Conservation (phyloP, 2,888 invertebrate genomes). For the Xylota sylvarum region DNA sequence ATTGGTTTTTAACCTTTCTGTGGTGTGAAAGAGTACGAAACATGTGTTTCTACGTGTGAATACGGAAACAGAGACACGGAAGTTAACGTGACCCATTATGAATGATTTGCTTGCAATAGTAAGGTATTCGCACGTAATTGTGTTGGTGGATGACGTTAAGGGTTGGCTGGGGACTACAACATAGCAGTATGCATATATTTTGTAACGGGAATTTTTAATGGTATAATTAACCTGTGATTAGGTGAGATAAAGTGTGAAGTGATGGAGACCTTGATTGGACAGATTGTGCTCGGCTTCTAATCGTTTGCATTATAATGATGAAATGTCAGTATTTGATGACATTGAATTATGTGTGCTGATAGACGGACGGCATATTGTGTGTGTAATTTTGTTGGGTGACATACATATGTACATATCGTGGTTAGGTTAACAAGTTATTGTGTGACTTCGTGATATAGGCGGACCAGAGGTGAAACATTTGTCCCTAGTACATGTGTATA, state of each 20-base stretch:
- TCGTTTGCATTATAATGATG: neutral
- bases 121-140: conserved; percentile 34
- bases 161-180: neutral
- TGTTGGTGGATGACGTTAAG: neutral
- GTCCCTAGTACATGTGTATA: no score
- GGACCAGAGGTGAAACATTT: no score
- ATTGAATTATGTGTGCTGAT: neutral
- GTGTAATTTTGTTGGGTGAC: neutral
- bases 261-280: neutral
- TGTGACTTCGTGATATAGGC: no score
- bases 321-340: neutral
- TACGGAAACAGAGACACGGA: neutral
- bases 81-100: conserved; percentile 23
- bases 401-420: neutral
- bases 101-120: conserved; percentile 15
- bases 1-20: neutral
- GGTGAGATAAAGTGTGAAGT: neutral
- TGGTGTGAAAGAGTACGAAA: neutral
- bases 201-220: neutral
- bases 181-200: neutral
- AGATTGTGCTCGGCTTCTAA: neutral
- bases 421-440: no score
- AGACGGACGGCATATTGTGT: neutral
- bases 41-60: neutral
- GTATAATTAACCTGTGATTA: conserved; percentile 28